Percentiles rank a stretch among this genome's conserved stretches.
These are phyloP conservation scores for Physella acuta DNA, from an alignment of 1,140 invertebrate genomes.

Conservation along the genomic window DNA sequence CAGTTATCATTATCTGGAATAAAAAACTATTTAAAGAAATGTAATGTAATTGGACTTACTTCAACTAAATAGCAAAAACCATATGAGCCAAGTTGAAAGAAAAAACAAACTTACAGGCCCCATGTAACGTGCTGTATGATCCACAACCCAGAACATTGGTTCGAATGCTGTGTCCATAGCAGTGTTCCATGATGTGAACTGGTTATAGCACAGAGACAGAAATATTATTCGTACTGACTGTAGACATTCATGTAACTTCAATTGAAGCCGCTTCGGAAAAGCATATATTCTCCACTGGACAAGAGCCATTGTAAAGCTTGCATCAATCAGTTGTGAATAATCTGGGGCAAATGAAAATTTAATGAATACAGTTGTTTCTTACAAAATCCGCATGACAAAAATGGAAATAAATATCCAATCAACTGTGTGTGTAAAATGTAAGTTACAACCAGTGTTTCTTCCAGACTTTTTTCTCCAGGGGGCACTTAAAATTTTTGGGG, in stretches of 20 bases:
- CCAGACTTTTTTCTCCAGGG: too few species aligned
- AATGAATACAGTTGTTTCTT: too few species aligned
- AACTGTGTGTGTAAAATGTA: too few species aligned
- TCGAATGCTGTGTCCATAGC: slow-evolving; percentile 82
- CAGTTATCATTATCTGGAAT: slow-evolving; percentile 70
- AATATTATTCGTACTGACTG: slow-evolving; percentile 26
- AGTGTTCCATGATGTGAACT: slow-evolving; percentile 48
- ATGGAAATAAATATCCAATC: too few species aligned
- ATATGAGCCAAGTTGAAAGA: too few species aligned
- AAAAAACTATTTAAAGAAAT: slow-evolving; percentile 12
- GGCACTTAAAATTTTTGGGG: too few species aligned
- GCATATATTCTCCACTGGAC: slow-evolving; percentile 30
- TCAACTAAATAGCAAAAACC: too few species aligned
- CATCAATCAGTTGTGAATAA: too few species aligned
- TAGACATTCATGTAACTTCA: not conserved
- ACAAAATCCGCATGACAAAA: too few species aligned
- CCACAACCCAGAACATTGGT: slow-evolving; percentile 94
- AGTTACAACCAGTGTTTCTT: too few species aligned
- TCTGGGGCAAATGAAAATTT: too few species aligned
- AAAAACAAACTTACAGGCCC: slow-evolving; percentile 73
- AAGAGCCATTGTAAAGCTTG: slow-evolving; percentile 27
- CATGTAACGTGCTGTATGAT: slow-evolving; percentile 82
- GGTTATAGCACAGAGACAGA: slow-evolving; percentile 52
- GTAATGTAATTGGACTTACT: not conserved
- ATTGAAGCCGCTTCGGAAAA: slow-evolving; percentile 19